These are phyloP conservation scores for Ploceus nigricollis DNA, from an alignment of 2,113 vertebrate genomes.

Conservation along the genomic window DNA sequence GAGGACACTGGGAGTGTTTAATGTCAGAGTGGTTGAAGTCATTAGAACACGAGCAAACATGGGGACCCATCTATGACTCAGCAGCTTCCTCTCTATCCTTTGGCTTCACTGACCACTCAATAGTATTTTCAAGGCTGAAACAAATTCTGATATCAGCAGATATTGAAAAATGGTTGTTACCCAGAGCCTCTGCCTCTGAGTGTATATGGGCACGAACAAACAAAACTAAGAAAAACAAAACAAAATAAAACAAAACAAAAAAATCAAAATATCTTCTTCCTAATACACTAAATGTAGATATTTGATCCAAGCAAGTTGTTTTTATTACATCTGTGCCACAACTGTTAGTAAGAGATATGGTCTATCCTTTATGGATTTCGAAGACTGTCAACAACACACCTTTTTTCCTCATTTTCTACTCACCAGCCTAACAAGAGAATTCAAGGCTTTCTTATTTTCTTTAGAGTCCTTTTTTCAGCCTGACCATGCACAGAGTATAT, in stretches of 20 bases:
- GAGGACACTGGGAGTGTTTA: not conserved
- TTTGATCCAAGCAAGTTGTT: not conserved
- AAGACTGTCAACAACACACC: not conserved
- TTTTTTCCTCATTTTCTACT: not conserved
- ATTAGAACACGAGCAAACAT: not conserved
- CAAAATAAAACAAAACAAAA: not conserved
- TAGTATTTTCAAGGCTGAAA: not conserved
- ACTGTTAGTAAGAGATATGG: not conserved
- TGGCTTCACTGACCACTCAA: not conserved
- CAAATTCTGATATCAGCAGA: not conserved
- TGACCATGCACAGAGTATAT: not conserved
- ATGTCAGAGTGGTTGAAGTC: not conserved
- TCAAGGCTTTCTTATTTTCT: not conserved
- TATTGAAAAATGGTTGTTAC: not conserved
- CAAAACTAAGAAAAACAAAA: not conserved
- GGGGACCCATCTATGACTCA: not conserved
- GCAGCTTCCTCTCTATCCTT: not conserved
- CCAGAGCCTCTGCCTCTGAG: not conserved
- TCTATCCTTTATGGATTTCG: not conserved
- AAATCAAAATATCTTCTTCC: not conserved
- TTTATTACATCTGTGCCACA: not conserved
- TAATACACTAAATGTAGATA: not conserved
- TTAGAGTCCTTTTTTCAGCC: not conserved
- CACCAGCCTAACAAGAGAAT: not conserved
- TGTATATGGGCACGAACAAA: not conserved